These are phyloP conservation scores for Drosophila neocordata DNA, from an alignment of 1,140 invertebrate genomes.

Conservation along the genomic window DNA sequence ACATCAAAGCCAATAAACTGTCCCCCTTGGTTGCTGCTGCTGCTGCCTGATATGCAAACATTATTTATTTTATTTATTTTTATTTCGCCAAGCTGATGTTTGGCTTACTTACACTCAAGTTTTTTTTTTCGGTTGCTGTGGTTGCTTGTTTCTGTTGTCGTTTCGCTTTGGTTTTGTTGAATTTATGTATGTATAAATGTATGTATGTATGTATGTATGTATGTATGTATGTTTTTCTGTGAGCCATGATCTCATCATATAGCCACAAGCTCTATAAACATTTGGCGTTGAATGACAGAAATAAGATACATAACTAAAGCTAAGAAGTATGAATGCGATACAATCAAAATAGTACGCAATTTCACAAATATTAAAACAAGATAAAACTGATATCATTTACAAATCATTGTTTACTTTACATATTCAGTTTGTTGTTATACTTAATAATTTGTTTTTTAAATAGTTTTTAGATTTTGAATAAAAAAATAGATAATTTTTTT, in stretches of 20 bases:
- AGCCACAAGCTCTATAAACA: constrained; percentile 53
- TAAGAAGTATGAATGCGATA: neutral
- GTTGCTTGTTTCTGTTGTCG: constrained; percentile 56
- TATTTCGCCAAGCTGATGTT: constrained; percentile 72
- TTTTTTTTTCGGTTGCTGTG: constrained; percentile 35
- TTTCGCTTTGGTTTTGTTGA: constrained; percentile 57
- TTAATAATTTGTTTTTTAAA: too few species aligned
- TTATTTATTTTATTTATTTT: constrained; percentile 76
- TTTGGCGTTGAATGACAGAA: constrained; percentile 50
- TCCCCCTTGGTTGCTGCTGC: constrained; percentile 50
- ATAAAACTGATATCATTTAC: neutral
- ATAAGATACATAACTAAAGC: constrained; percentile 4
- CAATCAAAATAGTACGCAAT: neutral
- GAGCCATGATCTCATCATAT: constrained; percentile 72
- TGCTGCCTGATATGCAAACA: constrained; percentile 77
- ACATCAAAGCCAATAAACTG: constrained; percentile 80
- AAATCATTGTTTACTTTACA: neutral
- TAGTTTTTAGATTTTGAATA: neutral
- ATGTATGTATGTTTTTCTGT: constrained; percentile 60
- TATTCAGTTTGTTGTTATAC: too few species aligned
- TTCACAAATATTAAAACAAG: neutral
- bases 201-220: constrained; percentile 29
- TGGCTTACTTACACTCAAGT: constrained; percentile 69
- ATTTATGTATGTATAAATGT: constrained; percentile 46
- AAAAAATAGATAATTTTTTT: too few species aligned